Percentiles rank a stretch among this genome's conserved stretches.
phyloP scores from a whole-genome alignment of 2,113 vertebrate genomes.

The Pycnonotus jocosus region DNA sequence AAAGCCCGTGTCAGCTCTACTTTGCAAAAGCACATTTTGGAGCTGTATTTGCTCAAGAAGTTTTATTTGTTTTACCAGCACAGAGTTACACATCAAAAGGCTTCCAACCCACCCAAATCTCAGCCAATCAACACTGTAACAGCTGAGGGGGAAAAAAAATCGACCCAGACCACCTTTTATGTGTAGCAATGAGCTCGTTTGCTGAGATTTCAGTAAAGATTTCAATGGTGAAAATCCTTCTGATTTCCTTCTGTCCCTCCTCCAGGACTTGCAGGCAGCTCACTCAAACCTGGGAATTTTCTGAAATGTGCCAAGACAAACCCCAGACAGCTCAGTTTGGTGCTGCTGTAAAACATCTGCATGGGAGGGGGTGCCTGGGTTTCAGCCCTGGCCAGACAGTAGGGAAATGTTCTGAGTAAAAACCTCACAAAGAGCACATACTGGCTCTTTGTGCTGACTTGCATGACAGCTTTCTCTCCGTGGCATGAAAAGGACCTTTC shows the following conservation, averaged over 20 bases:
- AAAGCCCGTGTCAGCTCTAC: not conserved
- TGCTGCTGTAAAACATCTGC: not conserved
- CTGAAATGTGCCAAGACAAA: not conserved
- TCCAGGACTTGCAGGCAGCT: not conserved
- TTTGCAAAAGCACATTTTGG: not conserved
- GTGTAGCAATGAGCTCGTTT: not conserved
- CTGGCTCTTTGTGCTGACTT: constrained; percentile 27
- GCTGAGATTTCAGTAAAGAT: not conserved
- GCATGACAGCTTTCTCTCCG: not conserved
- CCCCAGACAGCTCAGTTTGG: not conserved
- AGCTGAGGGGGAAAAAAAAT: not conserved
- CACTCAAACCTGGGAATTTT: not conserved
- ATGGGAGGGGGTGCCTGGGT: not conserved
- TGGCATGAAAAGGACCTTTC: constrained; percentile 43
- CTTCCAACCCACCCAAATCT: not conserved
- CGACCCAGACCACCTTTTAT: not conserved
- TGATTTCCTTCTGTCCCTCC: not conserved
- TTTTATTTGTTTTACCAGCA: not conserved
- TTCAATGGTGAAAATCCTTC: not conserved
- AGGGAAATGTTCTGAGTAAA: not conserved
- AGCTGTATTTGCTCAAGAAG: not conserved
- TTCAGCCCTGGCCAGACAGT: not conserved
- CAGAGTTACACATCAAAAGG: not conserved
- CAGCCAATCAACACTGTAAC: not conserved
- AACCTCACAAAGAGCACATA: not conserved